Base-by-base conservation (phyloP, 2,888 invertebrate genomes). In the Penaeus monodon region DNA sequence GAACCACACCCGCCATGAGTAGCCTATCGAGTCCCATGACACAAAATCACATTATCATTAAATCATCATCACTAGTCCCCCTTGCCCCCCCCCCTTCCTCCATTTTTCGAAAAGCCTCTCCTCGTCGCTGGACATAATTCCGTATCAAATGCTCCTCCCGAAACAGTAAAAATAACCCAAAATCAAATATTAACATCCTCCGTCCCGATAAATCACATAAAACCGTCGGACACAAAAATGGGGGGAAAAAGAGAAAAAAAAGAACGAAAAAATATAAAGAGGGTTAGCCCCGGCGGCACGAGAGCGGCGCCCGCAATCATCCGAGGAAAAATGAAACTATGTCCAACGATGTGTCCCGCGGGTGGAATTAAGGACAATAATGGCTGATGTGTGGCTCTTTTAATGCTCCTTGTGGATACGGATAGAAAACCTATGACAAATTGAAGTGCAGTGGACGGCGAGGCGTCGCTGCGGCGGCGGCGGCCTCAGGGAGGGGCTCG, bases 241-340 rank as follows among this genome's bases (percentile, higher is more conserved):
- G n/a, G 38, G 27, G 70, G 66, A 66, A 66, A 66, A 80, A 44
- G 70, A 22, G n/a, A 70, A 68, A 20, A 68, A 24, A 66, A 33
- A 44, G 29, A 20, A n/a, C n/a, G 68, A 66, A 33, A 33, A 14
- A 38, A 17, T 10, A 68, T 29, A 65, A 44, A 24, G 49, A 81
- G 27, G 12, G 38, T 12, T 17, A 17, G 27, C 74, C 22, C 74
- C 76, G 76, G 76, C 49, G 20, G 17, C n/a, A 76, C 24, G 49
- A 57, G 24, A 76, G 27, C 76, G 44, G 10, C 20, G 70, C 14
- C 74, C 49, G 49, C 76, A 22, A 44, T 49, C 44, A 81, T 10
- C 49, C 65, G 24, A 22, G 81, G 81, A 81, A 81, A 81, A 81
- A 81, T 81, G 81, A 81, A 81, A 81, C 81, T 81, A 73, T 81